A percentile compares a stretch with the other conserved stretches of the same genome.
Conservation (phyloP, 2,113 vertebrate species). For the Heterotilapia buettikoferi region DNA sequence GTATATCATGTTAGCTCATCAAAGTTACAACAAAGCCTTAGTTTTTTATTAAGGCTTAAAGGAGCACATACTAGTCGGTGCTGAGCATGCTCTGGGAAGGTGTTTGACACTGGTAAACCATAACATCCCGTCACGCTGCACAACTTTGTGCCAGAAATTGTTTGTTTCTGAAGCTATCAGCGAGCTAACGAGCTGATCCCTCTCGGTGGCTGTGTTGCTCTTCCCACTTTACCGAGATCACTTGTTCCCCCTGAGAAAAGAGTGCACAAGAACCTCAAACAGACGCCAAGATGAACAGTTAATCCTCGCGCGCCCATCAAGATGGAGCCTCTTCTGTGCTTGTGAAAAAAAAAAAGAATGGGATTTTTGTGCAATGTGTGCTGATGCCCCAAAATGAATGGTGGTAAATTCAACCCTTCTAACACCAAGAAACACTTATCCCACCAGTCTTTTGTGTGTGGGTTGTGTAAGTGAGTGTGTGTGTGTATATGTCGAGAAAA, state of each 20-base stretch:
- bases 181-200: background rate
- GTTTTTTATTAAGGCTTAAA: background rate
- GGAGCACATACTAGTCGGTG: background rate
- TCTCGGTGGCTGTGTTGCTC: background rate
- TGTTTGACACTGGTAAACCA: background rate
- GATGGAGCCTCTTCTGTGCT: constrained; percentile 20
- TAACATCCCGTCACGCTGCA: fast-evolving
- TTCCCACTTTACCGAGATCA: background rate
- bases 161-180: background rate
- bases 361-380: constrained; percentile 28
- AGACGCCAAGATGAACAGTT: constrained; percentile 1
- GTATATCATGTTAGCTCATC: background rate
- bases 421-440: background rate
- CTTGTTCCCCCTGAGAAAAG: background rate
- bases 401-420: background rate
- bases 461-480: background rate
- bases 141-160: background rate
- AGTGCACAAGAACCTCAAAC: background rate
- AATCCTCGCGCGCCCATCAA: constrained; percentile 21
- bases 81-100: background rate
- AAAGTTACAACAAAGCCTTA: background rate
- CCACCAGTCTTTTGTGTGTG: background rate
- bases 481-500: background rate
- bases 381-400: constrained; percentile 26
- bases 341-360: constrained; percentile 38